Conservation (phyloP, 2,797 vertebrate genomes). For the Micromesistius poutassou region DNA sequence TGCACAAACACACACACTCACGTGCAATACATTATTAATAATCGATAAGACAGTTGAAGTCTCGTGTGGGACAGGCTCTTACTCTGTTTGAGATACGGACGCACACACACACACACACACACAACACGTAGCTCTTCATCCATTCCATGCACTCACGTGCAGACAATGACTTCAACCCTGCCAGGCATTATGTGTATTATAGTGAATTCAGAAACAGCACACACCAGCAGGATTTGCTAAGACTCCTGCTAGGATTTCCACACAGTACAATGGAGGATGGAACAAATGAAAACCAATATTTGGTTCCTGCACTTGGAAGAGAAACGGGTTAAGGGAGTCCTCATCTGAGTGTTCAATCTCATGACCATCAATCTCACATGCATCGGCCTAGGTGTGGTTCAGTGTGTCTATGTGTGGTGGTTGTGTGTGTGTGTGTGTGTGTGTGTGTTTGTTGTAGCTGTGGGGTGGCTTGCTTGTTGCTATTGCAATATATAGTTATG, state of each 20-base stretch:
- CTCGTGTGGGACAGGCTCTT: background rate
- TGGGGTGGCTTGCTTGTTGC: constrained; percentile 21
- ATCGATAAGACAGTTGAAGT: background rate
- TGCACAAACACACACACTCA: background rate
- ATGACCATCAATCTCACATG: background rate
- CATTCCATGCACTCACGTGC: background rate
- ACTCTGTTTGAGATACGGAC: background rate
- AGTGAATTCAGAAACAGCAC: background rate
- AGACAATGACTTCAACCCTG: background rate
- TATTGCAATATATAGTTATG: no score
- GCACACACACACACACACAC: background rate
- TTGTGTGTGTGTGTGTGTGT: background rate
- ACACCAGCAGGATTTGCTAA: no score
- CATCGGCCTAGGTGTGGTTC: background rate
- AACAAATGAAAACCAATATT: background rate
- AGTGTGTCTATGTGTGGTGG: background rate
- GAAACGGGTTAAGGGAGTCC: background rate
- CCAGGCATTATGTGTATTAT: background rate
- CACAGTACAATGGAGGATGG: no score
- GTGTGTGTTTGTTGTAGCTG: constrained; percentile 11
- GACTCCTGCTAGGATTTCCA: no score
- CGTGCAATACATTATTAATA: background rate
- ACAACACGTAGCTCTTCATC: background rate
- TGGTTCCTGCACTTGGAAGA: background rate
- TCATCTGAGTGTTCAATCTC: background rate